Base-by-base conservation (phyloP, 2,113 vertebrate species). In the Oenanthe melanoleuca region DNA sequence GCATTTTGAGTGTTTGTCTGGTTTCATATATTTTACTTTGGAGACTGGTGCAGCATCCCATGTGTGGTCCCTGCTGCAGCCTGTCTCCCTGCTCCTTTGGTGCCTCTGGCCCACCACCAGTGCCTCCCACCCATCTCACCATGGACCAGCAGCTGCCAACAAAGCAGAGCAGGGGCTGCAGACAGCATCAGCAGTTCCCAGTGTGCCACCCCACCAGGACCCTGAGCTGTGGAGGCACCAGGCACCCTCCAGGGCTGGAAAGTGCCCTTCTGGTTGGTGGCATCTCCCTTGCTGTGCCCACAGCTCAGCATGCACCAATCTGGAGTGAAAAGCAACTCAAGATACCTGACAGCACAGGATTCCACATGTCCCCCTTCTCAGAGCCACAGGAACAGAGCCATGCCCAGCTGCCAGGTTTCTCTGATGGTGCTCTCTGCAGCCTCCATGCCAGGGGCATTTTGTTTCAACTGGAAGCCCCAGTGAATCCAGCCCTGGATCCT, bases 321-420 rank as follows among this genome's bases (percentile, higher is more conserved):
- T 45, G 56, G 57, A 45, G 28, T 47, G 57, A 23, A 52, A 74
- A 59, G 38, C 53, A 71, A 80, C 89, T n/a, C 31, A 72, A 25
- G 80, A 9, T 17, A 52, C 49, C n/a, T 61, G 59, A 33, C 37
- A 80, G 80, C 67, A 52, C 0, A 2, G 49, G 19, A 29, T 31
- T 24, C 12, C 9, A 1, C 0, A 0, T 5, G 3, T 37, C 2
- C 23, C 38, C 37, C 14, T 34, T 5, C 10, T 0, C 78, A 63
- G 63, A 66, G 17, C 55, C 3, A 3, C 31, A 53, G 73, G 22
- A 61, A 33, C 40, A 9, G 3, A 16, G 25, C 21, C 2, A 1
- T 2, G 22, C n/a, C 55, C 59, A 28, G 61, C 53, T 52, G 67
- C 49, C 20, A 24, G 2, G 1, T 13, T 25, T 64, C 47, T 6